These are phyloP conservation scores for Timandra comae DNA, from an alignment of 2,888 invertebrate species.

Conservation along the genomic window DNA sequence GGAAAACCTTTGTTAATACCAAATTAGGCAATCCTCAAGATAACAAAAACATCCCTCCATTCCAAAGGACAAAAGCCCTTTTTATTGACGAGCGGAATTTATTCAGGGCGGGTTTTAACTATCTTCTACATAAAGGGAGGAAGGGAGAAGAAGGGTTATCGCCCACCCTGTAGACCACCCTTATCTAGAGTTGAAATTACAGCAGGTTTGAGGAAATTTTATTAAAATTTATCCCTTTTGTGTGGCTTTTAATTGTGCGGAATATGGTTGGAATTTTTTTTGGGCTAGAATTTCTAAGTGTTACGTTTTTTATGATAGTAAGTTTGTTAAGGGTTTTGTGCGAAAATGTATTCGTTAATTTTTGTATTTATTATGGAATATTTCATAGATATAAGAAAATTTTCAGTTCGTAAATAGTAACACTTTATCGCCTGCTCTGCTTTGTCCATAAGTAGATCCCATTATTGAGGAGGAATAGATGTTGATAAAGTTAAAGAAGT, in stretches of 20 bases:
- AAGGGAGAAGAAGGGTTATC: constrained; percentile 21
- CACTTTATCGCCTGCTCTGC: no score
- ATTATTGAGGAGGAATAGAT: no score
- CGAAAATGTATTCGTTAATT: no score
- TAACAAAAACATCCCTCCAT: constrained; percentile 74
- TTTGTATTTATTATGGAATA: no score
- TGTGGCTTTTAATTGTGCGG: constrained; percentile 15
- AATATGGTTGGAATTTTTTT: constrained; percentile 3
- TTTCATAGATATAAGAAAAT: no score
- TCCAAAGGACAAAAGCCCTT: constrained; percentile 64
- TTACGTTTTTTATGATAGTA: no score
- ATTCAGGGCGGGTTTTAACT: constrained; percentile 70
- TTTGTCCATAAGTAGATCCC: no score
- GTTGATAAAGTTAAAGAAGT: no score
- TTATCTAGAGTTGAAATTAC: constrained; percentile 38
- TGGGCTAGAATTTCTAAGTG: constrained; percentile 9
- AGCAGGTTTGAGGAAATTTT: constrained; percentile 20
- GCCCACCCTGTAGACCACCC: constrained; percentile 30
- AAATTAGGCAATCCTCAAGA: constrained; percentile 77
- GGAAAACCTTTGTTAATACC: constrained; percentile 74
- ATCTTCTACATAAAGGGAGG: constrained; percentile 59
- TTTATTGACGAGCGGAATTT: constrained; percentile 70
- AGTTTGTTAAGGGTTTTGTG: no score
- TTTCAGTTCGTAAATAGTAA: no score
- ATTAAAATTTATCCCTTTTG: constrained; percentile 16